phyloP scores from a whole-genome alignment of 2,113 vertebrate genomes.

The Lagopus leucura region DNA sequence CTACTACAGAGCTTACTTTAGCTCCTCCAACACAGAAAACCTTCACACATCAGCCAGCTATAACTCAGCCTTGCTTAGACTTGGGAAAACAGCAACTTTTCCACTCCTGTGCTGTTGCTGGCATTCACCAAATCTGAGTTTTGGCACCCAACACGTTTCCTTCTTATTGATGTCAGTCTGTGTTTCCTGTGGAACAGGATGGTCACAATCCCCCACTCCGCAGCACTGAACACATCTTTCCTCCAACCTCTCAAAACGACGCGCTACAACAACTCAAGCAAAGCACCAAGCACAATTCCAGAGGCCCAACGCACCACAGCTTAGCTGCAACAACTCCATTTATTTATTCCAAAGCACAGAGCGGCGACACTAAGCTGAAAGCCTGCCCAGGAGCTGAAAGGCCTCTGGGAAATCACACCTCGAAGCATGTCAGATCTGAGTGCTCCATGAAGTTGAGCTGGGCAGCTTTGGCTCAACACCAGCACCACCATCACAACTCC shows the following conservation, averaged over 20 bases:
- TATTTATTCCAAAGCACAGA: not conserved
- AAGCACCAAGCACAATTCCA: fast-evolving
- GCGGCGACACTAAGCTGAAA: not conserved
- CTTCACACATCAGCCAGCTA: fast-evolving
- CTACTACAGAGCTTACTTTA: not conserved
- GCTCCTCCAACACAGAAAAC: not conserved
- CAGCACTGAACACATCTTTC: fast-evolving
- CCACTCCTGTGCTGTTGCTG: not conserved
- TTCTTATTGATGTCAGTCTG: not conserved
- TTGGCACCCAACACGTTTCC: not conserved
- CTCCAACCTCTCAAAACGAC: fast-evolving
- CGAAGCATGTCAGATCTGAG: fast-evolving
- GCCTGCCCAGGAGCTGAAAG: not conserved
- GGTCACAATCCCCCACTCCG: fast-evolving
- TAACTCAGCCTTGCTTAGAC: not conserved
- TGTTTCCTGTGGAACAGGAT: fast-evolving
- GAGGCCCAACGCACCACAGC: not conserved
- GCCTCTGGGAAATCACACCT: not conserved
- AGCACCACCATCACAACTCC: not conserved
- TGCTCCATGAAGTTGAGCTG: fast-evolving
- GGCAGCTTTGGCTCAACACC: not conserved
- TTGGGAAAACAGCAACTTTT: not conserved
- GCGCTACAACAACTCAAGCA: fast-evolving
- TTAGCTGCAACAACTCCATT: fast-evolving
- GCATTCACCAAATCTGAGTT: fast-evolving